Evolutionary conservation across 2,113 vertebrate genomes (phyloP).

Genomic region (Tachysurus fulvidraco): DNA sequence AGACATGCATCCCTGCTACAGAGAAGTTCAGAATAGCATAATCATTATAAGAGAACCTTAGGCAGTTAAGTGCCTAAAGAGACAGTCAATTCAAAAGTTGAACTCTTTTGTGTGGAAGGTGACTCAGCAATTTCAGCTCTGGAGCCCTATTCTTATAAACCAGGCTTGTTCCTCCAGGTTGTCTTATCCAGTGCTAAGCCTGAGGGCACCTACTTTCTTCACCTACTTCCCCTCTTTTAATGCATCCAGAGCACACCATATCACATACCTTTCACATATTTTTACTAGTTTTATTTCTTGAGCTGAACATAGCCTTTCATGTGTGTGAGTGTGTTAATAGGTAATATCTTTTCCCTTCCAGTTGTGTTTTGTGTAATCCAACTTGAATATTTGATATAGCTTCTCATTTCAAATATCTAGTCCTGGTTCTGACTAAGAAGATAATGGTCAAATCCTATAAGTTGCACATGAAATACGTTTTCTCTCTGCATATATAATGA

Average conservation of each 20-base stretch:
- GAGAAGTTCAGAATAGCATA: constrained; percentile 35
- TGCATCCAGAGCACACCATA: not conserved
- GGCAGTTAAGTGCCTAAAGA: constrained; percentile 22
- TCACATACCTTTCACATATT: not conserved
- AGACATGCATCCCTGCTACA: not conserved
- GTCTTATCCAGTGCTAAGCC: constrained; percentile 11
- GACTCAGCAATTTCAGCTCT: constrained; percentile 16
- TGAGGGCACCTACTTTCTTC: not conserved
- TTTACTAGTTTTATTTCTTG: not conserved
- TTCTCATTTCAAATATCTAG: not conserved
- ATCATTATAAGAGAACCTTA: constrained; percentile 30
- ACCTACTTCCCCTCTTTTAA: constrained; percentile 6
- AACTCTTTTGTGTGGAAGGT: constrained; percentile 19
- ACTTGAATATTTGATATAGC: not conserved
- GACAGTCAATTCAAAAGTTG: constrained; percentile 16
- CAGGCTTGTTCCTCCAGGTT: not conserved
- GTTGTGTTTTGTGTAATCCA: not conserved
- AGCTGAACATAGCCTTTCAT: not conserved
- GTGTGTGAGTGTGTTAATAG: not conserved
- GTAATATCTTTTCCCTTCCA: not conserved
- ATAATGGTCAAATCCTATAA: not conserved
- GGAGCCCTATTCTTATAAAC: constrained; percentile 22
- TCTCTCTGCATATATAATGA: constrained; percentile 20
- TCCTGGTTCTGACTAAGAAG: not conserved
- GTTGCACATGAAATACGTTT: not conserved